Evolutionary conservation across 2,888 invertebrate genomes (phyloP), one percentile per base, ranked within the genome.

Genomic region (Rotaria sp.): DNA sequence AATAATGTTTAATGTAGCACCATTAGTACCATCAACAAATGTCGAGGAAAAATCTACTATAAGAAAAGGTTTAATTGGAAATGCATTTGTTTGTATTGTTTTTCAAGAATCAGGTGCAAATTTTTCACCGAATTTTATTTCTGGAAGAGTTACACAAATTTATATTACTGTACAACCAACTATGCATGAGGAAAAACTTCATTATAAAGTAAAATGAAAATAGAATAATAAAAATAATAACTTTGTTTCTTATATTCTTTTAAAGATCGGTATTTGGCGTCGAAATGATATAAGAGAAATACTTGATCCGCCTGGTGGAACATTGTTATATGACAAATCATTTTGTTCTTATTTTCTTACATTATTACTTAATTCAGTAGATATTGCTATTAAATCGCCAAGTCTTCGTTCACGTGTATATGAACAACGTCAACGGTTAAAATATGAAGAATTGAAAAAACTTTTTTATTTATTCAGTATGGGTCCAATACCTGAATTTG

Each of bases 31-130:
- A 26, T 45, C 26, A 26, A 26, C 41, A 45, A 80, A 45, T 30
- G 41, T 3, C 3, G 7, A 38, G 26, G 75, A 26, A 38, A 26
- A 45, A 45, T 80, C 3, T 80, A 24, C 38, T 18, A 21, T 5
- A 45, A 38, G 75, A 26, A 80, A 80, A 80, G 75, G 8, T 11
- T 45, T 80, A 13, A 30, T 80, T 45, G 45, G 75, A 13, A 80
- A 80, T 80, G 38, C 75, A 26, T 80, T 80, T 80, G 75, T 80
- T 80, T 80, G 75, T 80, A 13, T 80, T n/a, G 45, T 80, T 80
- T 80, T 45, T n/a, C 75, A 80, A 80, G 75, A 80, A 26, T 1
- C 21, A 45, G 75, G 26, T 80, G 75, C 75, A 15, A n/a, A 26
- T 13, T 80, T 80, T 80, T 8, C 5, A 45, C 75, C 75, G 24